Conservation (phyloP, 1,140 invertebrate genomes). For the Drosophila lini region DNA sequence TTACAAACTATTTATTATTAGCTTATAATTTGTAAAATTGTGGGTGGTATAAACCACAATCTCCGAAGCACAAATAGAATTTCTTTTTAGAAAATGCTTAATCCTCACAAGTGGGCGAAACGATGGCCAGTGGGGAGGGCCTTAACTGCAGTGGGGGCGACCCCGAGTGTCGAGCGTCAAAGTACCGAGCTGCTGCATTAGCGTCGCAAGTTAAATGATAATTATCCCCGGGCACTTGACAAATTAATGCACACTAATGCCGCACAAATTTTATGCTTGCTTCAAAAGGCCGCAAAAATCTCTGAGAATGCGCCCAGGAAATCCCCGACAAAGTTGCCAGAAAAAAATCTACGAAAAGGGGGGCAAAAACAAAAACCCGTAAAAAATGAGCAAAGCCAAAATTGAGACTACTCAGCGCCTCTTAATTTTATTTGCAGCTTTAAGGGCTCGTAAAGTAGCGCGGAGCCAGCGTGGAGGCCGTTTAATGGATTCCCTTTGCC, state of each 20-base stretch:
- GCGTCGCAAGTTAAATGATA: slow-evolving; percentile 52
- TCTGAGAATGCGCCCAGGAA: slow-evolving; percentile 11
- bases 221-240: slow-evolving; percentile 58
- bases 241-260: slow-evolving; percentile 68
- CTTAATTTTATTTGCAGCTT: slow-evolving; percentile 75
- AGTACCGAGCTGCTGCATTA: slow-evolving; percentile 14
- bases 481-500: slow-evolving; percentile 44
- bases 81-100: not conserved
- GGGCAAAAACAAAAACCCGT: slow-evolving; percentile 26
- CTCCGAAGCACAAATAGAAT: not conserved
- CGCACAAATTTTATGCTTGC: slow-evolving; percentile 50
- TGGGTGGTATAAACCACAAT: not conserved
- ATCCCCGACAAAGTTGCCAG: slow-evolving; percentile 56
- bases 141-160: not conserved
- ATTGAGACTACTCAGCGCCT: slow-evolving; percentile 77
- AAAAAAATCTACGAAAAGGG: slow-evolving; percentile 7
- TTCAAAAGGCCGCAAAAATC: slow-evolving; percentile 44
- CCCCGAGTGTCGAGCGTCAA: not conserved
- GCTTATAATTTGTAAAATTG: not conserved
- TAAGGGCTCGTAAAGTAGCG: slow-evolving; percentile 66
- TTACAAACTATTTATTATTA: not conserved
- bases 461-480: slow-evolving; percentile 21
- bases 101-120: not conserved
- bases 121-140: not conserved
- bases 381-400: slow-evolving; percentile 63